phyloP scores from a whole-genome alignment of 2,888 invertebrate genomes.

The Neuroscelio doddi region DNA sequence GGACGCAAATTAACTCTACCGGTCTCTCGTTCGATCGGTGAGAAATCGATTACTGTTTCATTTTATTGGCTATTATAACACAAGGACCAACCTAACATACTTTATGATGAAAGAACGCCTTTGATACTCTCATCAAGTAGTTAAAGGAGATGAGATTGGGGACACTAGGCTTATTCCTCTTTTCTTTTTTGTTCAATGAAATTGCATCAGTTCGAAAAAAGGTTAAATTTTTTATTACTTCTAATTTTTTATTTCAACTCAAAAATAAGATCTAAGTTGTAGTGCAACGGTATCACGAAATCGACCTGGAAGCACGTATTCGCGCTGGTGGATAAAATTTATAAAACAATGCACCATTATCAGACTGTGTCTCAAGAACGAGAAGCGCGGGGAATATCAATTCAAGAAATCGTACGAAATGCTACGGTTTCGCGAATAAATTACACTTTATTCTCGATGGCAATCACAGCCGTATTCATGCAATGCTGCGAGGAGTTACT shows the following conservation, averaged over 20 bases:
- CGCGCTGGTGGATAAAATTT: conserved; percentile 54
- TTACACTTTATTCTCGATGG: conserved; percentile 65
- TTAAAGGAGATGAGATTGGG: conserved; percentile 24
- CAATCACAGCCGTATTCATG: conserved; percentile 68
- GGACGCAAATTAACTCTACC: conserved; percentile 60
- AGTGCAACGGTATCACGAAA: too few species aligned
- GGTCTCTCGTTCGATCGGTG: conserved; percentile 55
- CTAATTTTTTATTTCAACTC: too few species aligned
- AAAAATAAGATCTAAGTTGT: too few species aligned
- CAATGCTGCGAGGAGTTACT: conserved; percentile 40
- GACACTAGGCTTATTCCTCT: conserved; percentile 22
- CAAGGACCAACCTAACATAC: conserved; percentile 57
- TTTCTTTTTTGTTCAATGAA: conserved; percentile 17
- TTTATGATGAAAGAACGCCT: conserved; percentile 38
- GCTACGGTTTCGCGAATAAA: conserved; percentile 59
- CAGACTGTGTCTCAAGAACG: conserved; percentile 44
- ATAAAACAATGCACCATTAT: conserved; percentile 66
- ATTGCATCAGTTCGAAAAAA: too few species aligned
- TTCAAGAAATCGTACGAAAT: conserved; percentile 47
- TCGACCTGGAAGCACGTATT: conserved; percentile 40
- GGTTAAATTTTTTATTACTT: too few species aligned
- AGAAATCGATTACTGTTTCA: conserved; percentile 64
- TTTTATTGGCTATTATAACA: conserved; percentile 64
- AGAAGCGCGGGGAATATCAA: conserved; percentile 55
- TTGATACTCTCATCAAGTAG: conserved; percentile 40